Evolutionary conservation across 2,113 vertebrate genomes (phyloP), one percentile per base, ranked within the genome.

Genomic region (Limanda limanda): DNA sequence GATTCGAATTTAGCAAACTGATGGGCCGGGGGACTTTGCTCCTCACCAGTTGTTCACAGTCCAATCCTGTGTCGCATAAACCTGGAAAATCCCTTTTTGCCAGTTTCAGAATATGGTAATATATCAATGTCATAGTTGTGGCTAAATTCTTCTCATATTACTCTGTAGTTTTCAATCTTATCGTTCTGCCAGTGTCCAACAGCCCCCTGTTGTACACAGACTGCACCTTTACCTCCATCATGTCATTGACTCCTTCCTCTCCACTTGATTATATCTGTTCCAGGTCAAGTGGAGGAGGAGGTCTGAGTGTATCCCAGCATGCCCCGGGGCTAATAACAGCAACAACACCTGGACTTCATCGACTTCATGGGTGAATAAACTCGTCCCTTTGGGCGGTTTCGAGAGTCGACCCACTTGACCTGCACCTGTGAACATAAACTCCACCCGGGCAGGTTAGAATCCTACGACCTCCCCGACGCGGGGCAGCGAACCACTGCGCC

Each of bases 401-500:
- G 45, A 76, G 57, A 55, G 68, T 65, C 5, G 45, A 58, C 61
- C 71, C 59, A n/a, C 0, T 57, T 45, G 25, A 69, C 64, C 48
- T 65, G 35, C 60, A 25, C 56, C 37, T 60, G 42, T 67, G 55
- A 27, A 65, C 35, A 58, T 20, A 0, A 56, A 31, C 51, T 70
- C 35, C 24, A 31, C 21, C n/a, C 3, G 23, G 37, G 59, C 21
- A 42, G 55, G 71, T 75, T 52, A 69, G 35, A 68, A 64, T 61
- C 58, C 24, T 42, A 4, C 18, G 1, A 64, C 72, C 56, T 24
- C 51, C 59, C 54, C 24, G 14, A 23, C 69, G 71, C 31, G 31
- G 40, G 57, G 61, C 12, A 45, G 31, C 78, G 25, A 61, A 70
- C 45, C 63, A 48, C 40, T 68, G 52, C 61, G 37, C 67, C 68